These are phyloP conservation scores for Platycercus adscitus DNA, from an alignment of 2,113 vertebrate species.

Conservation along the genomic window DNA sequence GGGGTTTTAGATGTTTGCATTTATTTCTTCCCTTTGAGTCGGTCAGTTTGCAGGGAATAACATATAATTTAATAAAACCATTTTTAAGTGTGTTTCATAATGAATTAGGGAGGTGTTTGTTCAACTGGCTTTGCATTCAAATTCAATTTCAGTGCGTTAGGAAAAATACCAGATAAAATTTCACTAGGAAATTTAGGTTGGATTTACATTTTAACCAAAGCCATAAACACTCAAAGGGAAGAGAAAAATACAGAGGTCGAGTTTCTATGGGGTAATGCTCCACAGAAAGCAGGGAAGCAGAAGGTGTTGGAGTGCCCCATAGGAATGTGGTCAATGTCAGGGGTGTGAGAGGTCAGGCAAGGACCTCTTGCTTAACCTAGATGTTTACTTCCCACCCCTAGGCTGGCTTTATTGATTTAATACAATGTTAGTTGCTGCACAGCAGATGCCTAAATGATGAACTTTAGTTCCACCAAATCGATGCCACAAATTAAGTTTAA, in stretches of 20 bases:
- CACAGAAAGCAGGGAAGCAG: not conserved
- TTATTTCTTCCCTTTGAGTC: conserved; percentile 12
- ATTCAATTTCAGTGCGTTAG: not conserved
- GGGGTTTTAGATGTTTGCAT: not conserved
- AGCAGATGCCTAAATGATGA: not conserved
- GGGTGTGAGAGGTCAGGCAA: not conserved
- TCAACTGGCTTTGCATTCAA: conserved; percentile 1
- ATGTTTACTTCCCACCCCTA: not conserved
- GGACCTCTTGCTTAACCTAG: not conserved
- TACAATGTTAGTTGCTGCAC: not conserved
- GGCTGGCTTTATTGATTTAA: not conserved
- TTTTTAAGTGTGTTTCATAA: not conserved
- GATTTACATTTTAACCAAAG: not conserved
- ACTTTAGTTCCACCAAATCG: not conserved
- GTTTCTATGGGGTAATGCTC: not conserved
- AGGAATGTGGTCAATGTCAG: not conserved
- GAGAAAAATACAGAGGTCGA: fast-evolving
- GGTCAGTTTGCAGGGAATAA: conserved; percentile 14
- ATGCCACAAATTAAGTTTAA: not conserved
- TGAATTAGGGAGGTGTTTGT: not conserved
- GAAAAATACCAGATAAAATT: not conserved
- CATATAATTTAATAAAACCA: conserved; percentile 29
- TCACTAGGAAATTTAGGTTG: not conserved
- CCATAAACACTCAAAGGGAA: not conserved
- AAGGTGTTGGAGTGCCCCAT: not conserved